These are phyloP conservation scores for Cranoglanis bouderius DNA, from an alignment of 2,113 vertebrate genomes.

Conservation along the genomic window DNA sequence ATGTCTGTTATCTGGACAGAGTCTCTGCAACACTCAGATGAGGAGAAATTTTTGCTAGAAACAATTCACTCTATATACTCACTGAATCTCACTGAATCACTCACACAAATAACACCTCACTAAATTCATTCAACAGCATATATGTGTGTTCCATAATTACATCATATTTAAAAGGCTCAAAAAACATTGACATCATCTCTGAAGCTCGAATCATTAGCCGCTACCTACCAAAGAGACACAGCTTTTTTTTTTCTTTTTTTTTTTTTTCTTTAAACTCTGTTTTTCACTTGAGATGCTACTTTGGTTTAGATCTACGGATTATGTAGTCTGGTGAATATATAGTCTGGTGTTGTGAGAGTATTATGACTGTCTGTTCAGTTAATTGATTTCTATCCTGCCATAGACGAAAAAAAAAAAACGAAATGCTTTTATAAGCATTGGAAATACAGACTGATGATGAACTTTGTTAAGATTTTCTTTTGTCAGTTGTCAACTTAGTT, in stretches of 20 bases:
- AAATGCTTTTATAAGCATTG: constrained; percentile 33
- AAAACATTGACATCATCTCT: constrained; percentile 49
- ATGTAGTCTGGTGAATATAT: constrained; percentile 60
- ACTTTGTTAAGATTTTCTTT: constrained; percentile 51
- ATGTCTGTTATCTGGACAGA: constrained; percentile 39
- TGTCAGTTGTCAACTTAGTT: constrained; percentile 49
- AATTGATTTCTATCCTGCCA: constrained; percentile 18
- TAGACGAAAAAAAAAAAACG: neutral
- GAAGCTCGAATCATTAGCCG: constrained; percentile 45
- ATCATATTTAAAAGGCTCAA: constrained; percentile 56
- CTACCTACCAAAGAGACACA: constrained; percentile 61
- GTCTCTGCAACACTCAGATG: constrained; percentile 57
- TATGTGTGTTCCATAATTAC: constrained; percentile 46
- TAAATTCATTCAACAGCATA: constrained; percentile 52
- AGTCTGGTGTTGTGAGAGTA: constrained; percentile 44
- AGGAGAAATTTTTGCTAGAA: constrained; percentile 57
- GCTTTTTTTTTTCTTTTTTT: constrained; percentile 33
- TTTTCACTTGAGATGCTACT: constrained; percentile 67
- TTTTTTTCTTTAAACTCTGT: constrained; percentile 14
- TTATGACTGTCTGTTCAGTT: constrained; percentile 30
- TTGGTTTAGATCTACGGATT: constrained; percentile 73
- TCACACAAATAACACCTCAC: constrained; percentile 67
- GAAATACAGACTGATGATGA: constrained; percentile 48
- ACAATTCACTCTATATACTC: constrained; percentile 47
- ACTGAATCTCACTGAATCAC: constrained; percentile 67